Conservation (phyloP, 2,888 invertebrate species). For the Blera fallax region DNA sequence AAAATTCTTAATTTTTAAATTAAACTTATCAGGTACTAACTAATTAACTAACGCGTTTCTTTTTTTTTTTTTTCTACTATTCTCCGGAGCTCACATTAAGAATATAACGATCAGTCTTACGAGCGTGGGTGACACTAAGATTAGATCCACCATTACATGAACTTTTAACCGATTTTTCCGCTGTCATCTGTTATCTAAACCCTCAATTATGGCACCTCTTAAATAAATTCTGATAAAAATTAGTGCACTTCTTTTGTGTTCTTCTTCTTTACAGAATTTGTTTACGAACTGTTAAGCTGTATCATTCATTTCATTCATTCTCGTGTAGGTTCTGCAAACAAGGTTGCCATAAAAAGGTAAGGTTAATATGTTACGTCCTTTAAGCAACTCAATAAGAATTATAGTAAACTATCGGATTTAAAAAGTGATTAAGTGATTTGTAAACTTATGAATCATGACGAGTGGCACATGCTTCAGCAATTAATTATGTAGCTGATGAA, state of each 20-base stretch:
- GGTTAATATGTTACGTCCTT: too few species aligned
- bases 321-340: neutral
- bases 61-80: neutral
- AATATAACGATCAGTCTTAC: constrained; percentile 32
- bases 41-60: neutral
- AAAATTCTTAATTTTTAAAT: neutral
- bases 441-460: too few species aligned
- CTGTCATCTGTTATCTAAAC: neutral
- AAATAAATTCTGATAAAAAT: neutral
- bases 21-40: constrained; percentile 29
- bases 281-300: neutral
- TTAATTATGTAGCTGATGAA: too few species aligned
- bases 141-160: neutral
- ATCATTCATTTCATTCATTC: neutral
- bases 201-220: neutral
- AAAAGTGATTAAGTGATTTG: too few species aligned
- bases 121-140: constrained; percentile 16
- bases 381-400: neutral
- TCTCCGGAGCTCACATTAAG: neutral
- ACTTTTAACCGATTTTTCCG: constrained; percentile 6
- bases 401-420: neutral
- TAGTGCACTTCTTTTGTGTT: neutral
- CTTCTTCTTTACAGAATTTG: neutral
- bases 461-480: too few species aligned
- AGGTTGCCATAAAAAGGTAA: neutral